Evolutionary conservation across 2,888 invertebrate species (phyloP).

Genomic region (Catocala sponsa): DNA sequence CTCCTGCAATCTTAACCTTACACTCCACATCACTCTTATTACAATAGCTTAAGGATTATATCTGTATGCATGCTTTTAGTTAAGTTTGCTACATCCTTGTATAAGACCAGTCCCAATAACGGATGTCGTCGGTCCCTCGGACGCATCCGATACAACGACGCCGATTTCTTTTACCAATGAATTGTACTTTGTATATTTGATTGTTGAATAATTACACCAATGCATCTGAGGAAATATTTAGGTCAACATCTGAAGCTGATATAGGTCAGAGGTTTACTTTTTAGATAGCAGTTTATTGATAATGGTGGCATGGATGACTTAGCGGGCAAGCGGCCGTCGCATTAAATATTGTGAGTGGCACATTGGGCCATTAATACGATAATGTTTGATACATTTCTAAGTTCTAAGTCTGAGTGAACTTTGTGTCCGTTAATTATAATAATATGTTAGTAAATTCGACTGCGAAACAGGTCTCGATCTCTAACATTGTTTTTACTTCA

Average conservation of each 20-base stretch:
- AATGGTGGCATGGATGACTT: no score
- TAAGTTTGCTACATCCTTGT: slow-evolving; percentile 55
- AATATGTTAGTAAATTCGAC: no score
- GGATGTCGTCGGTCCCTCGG: slow-evolving; percentile 67
- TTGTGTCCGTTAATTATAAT: no score
- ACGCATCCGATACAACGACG: slow-evolving; percentile 65
- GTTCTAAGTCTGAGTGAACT: no score
- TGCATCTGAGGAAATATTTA: neutral
- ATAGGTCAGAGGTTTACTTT: neutral
- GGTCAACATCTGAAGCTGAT: neutral
- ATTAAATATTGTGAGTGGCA: no score
- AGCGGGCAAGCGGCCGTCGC: no score
- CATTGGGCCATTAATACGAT: no score
- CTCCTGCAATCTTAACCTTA: slow-evolving; percentile 56
- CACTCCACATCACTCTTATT: slow-evolving; percentile 49
- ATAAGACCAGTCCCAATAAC: slow-evolving; percentile 71
- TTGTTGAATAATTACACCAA: slow-evolving; percentile 22
- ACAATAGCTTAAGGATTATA: slow-evolving; percentile 59
- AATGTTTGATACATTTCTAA: no score
- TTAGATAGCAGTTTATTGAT: neutral
- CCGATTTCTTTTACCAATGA: slow-evolving; percentile 71
- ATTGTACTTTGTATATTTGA: slow-evolving; percentile 59
- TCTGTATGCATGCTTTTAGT: slow-evolving; percentile 44
- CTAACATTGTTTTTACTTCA: no score
- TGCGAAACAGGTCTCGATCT: no score